Conservation (phyloP, 2,888 invertebrate species). For the Mesorhabditis sp. region DNA sequence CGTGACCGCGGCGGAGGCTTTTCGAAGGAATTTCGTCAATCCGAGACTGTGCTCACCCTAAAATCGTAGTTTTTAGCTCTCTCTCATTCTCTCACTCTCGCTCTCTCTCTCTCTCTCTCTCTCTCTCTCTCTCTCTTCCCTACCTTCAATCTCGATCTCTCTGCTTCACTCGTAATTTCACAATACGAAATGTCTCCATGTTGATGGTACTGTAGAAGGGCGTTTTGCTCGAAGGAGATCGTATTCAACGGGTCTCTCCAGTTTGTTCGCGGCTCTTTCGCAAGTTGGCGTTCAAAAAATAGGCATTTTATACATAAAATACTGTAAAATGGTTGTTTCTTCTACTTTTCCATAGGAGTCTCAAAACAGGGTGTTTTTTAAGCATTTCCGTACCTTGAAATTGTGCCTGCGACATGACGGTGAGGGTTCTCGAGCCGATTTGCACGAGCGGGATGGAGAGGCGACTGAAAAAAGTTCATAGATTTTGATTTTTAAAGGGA, state of each 20-base stretch:
- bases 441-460: constrained; percentile 38
- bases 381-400: constrained; percentile 32
- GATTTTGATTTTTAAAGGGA: neutral
- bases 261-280: constrained; percentile 20
- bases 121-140: constrained; percentile 14
- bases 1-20: constrained; percentile 35
- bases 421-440: constrained; percentile 38
- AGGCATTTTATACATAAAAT: neutral
- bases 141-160: constrained; percentile 18
- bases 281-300: constrained; percentile 22
- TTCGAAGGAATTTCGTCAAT: constrained; percentile 34
- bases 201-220: constrained; percentile 48
- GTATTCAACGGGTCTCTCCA: constrained; percentile 26
- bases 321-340: neutral
- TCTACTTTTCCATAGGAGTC: too few species aligned
- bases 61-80: constrained; percentile 8
- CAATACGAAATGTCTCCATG: constrained; percentile 54
- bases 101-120: constrained; percentile 14
- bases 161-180: constrained; percentile 46
- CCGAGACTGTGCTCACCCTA: constrained; percentile 23
- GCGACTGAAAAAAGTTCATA: neutral
- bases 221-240: constrained; percentile 25
- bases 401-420: constrained; percentile 48
- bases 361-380: neutral
- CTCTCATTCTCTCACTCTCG: constrained; percentile 12